Percentiles rank a stretch among this genome's conserved stretches.
These are phyloP conservation scores for Limnothrissa miodon DNA, from an alignment of 2,113 vertebrate species.

Conservation along the genomic window DNA sequence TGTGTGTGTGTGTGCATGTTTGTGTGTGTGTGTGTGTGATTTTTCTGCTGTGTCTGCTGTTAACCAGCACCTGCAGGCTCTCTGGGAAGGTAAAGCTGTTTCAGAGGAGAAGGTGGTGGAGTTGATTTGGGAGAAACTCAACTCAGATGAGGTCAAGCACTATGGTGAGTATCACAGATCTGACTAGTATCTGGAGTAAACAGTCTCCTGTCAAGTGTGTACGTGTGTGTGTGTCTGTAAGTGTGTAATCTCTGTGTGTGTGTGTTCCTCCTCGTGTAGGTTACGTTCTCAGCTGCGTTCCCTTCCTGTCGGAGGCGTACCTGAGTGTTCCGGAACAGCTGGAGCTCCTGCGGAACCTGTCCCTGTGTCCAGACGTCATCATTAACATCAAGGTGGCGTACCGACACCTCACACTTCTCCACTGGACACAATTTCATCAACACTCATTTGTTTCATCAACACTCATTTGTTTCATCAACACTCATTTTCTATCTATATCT, in stretches of 20 bases:
- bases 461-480: not conserved
- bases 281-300: slow-evolving; percentile 88
- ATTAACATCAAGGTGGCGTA: slow-evolving; percentile 91
- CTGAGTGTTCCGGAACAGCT: slow-evolving; percentile 80
- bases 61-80: slow-evolving; percentile 67
- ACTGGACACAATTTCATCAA: not conserved
- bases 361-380: slow-evolving; percentile 84
- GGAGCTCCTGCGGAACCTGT: slow-evolving; percentile 80
- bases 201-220: no score
- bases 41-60: no score
- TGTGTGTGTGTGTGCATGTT: no score
- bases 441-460: not conserved
- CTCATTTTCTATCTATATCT: no score
- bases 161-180: slow-evolving; percentile 72
- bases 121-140: slow-evolving; percentile 79
- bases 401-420: not conserved
- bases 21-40: not conserved
- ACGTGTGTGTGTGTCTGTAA: slow-evolving; percentile 4
- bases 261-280: slow-evolving; percentile 69
- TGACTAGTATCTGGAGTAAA: no score
- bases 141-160: slow-evolving; percentile 81
- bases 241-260: no score
- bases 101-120: slow-evolving; percentile 79
- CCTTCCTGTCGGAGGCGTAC: slow-evolving; percentile 78
- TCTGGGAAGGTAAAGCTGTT: slow-evolving; percentile 76